Conservation (phyloP, 53 echinoderm and acorn worm genomes). For the Actinopyga echinites region DNA sequence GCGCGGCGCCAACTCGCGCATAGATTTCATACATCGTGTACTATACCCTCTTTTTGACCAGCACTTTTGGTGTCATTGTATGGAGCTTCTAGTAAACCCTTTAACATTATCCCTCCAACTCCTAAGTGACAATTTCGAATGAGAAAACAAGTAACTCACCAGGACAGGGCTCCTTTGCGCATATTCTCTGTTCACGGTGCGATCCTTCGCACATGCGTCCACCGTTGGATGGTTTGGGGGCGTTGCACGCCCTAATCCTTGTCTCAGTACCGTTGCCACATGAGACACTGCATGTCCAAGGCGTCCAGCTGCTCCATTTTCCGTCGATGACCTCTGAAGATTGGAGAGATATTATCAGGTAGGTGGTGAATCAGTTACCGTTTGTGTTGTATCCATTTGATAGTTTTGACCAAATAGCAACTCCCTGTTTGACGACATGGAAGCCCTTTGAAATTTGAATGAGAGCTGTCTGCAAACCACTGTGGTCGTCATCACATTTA, state of each 20-base stretch:
- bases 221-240: slow-evolving; percentile 90
- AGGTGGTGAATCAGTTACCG: neutral
- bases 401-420: too few relatives aligned
- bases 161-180: slow-evolving; percentile 78
- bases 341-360: neutral
- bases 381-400: too few relatives aligned
- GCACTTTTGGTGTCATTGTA: too few relatives aligned
- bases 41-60: too few relatives aligned
- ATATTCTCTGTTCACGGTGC: slow-evolving; percentile 69
- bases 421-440: too few relatives aligned
- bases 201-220: slow-evolving; percentile 70
- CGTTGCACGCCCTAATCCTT: slow-evolving; percentile 87
- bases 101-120: too few relatives aligned
- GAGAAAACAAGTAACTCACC: slow-evolving; percentile 50
- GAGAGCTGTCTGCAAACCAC: neutral
- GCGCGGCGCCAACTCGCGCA: too few relatives aligned
- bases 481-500: too few relatives aligned
- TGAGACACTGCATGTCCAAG: slow-evolving; percentile 88
- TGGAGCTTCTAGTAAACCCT: too few relatives aligned
- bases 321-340: slow-evolving; percentile 78
- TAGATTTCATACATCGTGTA: too few relatives aligned
- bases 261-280: slow-evolving; percentile 94
- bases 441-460: too few relatives aligned
- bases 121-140: too few relatives aligned
- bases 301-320: slow-evolving; percentile 97